Evolutionary conservation across 2,888 invertebrate species (phyloP), one percentile per base, ranked within the genome.

Genomic region (Sthenelais limicola): DNA sequence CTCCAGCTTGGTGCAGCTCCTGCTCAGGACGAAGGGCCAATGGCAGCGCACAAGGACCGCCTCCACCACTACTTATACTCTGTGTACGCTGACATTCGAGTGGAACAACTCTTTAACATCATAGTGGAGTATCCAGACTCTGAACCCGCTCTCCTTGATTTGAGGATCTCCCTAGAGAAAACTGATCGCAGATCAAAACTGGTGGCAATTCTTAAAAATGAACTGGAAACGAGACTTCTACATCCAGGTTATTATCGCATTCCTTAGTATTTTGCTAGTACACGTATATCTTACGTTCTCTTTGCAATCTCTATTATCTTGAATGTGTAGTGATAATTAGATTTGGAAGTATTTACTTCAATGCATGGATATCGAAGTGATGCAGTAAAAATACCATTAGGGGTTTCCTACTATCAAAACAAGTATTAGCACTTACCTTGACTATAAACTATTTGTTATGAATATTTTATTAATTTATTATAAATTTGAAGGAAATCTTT

Each of bases 101-200:
- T 71, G 7, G 93, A 95, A 80, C 96, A 98, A 86, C 91, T 98
- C 68, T 98, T 98, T 86, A 95, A 94, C 83, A 97, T 98, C 74
- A 96, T 98, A 71, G 96, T 98, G 80, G 97, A 97, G 87, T 98
- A 94, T 89, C 98, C 98, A 0, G 97, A 98, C 81, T 97, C 97
- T 0, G 93, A 94, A 82, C 95, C 96, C 24, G 96, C 96, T 0
- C 91, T 98, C 47, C 93, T 95, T 87, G 98, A 98, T 86, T 90
- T 98, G 32, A 92, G 93, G 81, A 88, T 92, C 32, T 97, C 97
- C 84, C 90, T 98, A 81, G 93, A 93, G 80, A 93, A 94, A 87
- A 95, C 96, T 18, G 94, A 96, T 87, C 89, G 97, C 74, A 91
- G 95, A 76, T 89, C 82, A 1, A 78, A 82, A 3, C 81, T 87